A percentile compares a stretch with the other conserved stretches of the same genome.
Evolutionary conservation across 2,797 vertebrate species (phyloP).

Genomic region (Falco concolor): DNA sequence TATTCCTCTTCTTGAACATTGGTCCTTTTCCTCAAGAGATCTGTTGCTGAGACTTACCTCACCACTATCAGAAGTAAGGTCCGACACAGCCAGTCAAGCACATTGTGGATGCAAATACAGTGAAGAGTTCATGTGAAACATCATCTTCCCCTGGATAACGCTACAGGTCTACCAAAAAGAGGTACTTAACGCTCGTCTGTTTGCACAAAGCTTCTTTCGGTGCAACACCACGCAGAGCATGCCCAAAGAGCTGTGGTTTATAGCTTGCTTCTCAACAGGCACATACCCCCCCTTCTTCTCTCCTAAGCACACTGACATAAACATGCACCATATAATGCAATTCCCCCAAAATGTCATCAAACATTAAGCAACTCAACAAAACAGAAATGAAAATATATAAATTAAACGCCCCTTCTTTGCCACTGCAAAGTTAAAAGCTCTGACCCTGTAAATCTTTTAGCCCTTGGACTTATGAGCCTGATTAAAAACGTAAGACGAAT

Average conservation of each 20-base stretch:
- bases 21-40: neutral
- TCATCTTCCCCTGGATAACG: neutral
- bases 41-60: neutral
- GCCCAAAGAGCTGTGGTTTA: neutral
- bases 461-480: neutral
- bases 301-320: neutral
- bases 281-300: neutral
- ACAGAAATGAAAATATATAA: neutral
- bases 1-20: neutral
- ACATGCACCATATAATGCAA: neutral
- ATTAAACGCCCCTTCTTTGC: neutral
- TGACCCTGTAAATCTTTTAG: neutral
- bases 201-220: neutral
- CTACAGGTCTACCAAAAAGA: neutral
- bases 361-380: neutral
- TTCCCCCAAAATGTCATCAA: neutral
- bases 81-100: neutral
- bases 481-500: neutral
- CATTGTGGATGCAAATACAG: neutral
- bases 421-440: neutral
- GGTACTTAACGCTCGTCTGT: neutral
- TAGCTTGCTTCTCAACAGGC: neutral
- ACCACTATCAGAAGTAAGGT: neutral
- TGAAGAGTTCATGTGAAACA: neutral
- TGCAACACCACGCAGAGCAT: neutral